These are phyloP conservation scores for Helicoverpa armigera DNA, from an alignment of 1,140 invertebrate genomes.

Conservation along the genomic window DNA sequence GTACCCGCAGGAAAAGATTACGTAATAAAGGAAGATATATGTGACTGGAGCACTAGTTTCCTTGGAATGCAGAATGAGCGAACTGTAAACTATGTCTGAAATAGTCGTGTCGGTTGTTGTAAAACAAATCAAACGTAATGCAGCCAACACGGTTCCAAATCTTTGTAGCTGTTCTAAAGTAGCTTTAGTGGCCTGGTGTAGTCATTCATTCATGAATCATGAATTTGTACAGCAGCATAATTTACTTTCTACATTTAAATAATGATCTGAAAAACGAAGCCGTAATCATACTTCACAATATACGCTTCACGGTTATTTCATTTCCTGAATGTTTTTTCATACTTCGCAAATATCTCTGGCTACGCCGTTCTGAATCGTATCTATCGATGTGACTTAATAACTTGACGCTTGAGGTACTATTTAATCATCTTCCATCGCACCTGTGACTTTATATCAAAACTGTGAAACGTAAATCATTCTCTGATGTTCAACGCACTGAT, in stretches of 20 bases:
- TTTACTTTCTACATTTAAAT: neutral
- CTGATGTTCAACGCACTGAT: conserved; percentile 4
- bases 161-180: conserved; percentile 14
- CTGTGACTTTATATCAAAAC: neutral
- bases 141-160: neutral
- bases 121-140: conserved; percentile 5
- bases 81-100: conserved; percentile 36
- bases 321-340: conserved; percentile 10
- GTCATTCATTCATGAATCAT: too few relatives aligned
- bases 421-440: conserved; percentile 36
- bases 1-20: conserved; percentile 16
- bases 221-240: too few relatives aligned
- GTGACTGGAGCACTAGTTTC: conserved; percentile 26
- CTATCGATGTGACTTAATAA: conserved; percentile 34
- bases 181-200: too few relatives aligned
- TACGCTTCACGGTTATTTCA: conserved; percentile 8
- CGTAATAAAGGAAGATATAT: conserved; percentile 19
- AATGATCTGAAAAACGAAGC: neutral
- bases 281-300: conserved; percentile 4
- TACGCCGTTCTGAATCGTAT: conserved; percentile 13
- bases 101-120: conserved; percentile 31
- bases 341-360: neutral
- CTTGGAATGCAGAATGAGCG: conserved; percentile 22
- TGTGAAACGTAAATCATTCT: conserved; percentile 9
- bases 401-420: conserved; percentile 23